phyloP scores from a whole-genome alignment of 53 echinoderm and acorn worm species.

The Crossaster papposus region DNA sequence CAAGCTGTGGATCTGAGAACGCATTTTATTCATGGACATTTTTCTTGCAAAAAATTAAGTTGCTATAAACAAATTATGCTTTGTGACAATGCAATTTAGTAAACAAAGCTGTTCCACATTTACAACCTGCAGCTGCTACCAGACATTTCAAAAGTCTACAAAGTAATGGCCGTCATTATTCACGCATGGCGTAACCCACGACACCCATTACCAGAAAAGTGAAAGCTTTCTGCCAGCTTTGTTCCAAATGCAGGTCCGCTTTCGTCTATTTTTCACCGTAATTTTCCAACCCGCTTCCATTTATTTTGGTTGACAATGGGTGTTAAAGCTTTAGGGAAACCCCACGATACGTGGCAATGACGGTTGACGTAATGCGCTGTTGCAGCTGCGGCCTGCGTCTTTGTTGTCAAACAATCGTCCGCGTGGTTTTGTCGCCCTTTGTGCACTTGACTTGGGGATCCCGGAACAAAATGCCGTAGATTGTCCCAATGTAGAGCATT shows the following conservation, averaged over 20 bases:
- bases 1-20: too few species aligned
- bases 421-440: constrained; percentile 8
- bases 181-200: not conserved
- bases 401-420: constrained; percentile 30
- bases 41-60: not conserved
- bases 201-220: not conserved
- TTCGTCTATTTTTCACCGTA: not conserved
- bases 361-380: constrained; percentile 41
- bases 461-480: constrained; percentile 3
- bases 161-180: not conserved
- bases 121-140: not conserved
- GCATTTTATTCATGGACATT: too few species aligned
- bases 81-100: not conserved
- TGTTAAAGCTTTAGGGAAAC: constrained; percentile 4
- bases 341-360: constrained; percentile 26
- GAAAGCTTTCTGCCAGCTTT: constrained; percentile 5
- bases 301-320: constrained; percentile 9
- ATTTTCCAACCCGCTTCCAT: not conserved
- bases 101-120: not conserved
- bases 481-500: not conserved
- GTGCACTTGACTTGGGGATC: not conserved
- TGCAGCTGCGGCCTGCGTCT: constrained; percentile 45
- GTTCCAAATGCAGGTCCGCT: not conserved
- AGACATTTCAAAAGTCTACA: not conserved
- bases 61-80: not conserved